These are phyloP conservation scores for Spinus olivaceus DNA, from an alignment of 2,797 vertebrate species.

Conservation along the genomic window DNA sequence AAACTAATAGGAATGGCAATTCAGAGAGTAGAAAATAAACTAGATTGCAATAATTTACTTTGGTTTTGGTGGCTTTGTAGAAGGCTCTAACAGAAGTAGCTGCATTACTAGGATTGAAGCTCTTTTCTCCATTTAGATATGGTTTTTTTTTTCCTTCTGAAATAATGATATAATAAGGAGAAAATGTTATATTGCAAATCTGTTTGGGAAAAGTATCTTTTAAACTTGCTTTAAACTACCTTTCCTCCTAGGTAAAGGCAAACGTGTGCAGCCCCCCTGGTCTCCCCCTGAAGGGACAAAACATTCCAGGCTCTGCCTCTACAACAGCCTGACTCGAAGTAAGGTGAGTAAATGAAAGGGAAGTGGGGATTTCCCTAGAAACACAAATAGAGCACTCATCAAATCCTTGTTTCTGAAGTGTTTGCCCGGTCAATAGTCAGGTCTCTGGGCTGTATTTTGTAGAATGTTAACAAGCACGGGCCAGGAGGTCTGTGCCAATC, in stretches of 20 bases:
- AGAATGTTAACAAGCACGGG: rapidly evolving
- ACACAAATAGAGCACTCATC: neutral
- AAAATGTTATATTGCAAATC: neutral
- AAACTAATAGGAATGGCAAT: neutral
- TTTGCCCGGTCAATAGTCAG: neutral
- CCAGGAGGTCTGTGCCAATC: neutral
- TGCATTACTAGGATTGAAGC: neutral
- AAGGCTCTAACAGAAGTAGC: neutral
- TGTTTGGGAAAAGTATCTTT: neutral
- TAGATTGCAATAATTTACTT: neutral
- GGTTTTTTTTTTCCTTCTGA: neutral
- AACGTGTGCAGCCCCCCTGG: conserved; percentile 87
- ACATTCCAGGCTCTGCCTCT: conserved; percentile 83
- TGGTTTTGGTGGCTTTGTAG: neutral
- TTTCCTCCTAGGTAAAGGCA: conserved; percentile 79
- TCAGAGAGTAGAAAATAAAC: neutral
- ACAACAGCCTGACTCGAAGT: conserved; percentile 93
- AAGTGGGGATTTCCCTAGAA: neutral
- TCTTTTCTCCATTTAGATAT: neutral
- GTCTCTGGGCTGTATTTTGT: neutral
- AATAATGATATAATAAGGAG: neutral
- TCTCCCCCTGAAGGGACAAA: conserved; percentile 80
- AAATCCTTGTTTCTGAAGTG: neutral
- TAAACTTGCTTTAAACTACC: neutral
- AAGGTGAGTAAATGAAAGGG: conserved; percentile 78